Evolutionary conservation across 2,888 invertebrate species (phyloP), one percentile per base, ranked within the genome.

Genomic region (Acrobeloides nanus): DNA sequence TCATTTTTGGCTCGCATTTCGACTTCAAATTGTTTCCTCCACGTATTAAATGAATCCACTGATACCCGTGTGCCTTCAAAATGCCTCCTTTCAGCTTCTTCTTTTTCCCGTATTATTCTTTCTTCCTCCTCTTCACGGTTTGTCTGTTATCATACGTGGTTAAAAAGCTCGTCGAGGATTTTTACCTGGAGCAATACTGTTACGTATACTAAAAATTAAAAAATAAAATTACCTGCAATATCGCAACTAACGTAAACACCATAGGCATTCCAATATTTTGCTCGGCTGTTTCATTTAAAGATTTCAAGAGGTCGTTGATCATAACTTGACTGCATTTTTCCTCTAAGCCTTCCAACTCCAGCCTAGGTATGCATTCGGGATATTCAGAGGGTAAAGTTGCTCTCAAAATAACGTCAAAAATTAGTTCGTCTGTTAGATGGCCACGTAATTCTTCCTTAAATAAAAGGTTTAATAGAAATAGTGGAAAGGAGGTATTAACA

Each of bases 231-330:
- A 44, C 45, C 25, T 44, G 45, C 1, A 44, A 12, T 17, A 37
- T 38, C 3, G 45, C 24, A n/a, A 44, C 27, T 7, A 44, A 18
- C 3, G 45, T 44, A n/a, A 44, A 45, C 20, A 93, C 83, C 90
- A 95, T 90, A 29, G 89, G 93, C 86, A 89, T 92, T 1, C 95
- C 95, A 44, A 92, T 73, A 77, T 89, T 92, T 73, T 89, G 87
- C 56, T 84, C 80, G 48, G 84, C 86, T 26, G 29, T 23, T 8
- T 20, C 41, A 12, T 21, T 21, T 46, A 51, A 23, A 12, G 48
- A 31, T 17, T 51, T 17, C 7, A 35, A 17, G 8, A 51, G 18
- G 12, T 37, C 48, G 12, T 56, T 24, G 24, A 47, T 56, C 4
- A 20, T 23, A 25, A 35, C 46, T 26, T 56, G 20, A 20, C 33